Percentiles rank a stretch among this genome's conserved stretches.
Conservation (phyloP, 2,113 vertebrate species). For the Zootoca vivipara region DNA sequence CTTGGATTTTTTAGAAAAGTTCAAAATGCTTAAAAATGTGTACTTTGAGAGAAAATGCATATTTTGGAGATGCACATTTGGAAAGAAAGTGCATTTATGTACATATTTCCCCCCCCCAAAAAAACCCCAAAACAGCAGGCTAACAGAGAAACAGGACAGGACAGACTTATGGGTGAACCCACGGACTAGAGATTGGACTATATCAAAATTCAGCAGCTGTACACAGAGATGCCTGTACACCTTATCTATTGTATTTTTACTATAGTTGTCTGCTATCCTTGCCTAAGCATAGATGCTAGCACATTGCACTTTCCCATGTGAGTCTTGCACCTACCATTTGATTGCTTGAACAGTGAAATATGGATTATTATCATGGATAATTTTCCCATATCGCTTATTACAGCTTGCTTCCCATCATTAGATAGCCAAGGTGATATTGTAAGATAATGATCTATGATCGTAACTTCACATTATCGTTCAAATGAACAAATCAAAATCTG, state of each 20-base stretch:
- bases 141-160: neutral
- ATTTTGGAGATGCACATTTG: too few species aligned
- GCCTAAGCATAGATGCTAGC: neutral
- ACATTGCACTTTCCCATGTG: neutral
- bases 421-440: neutral
- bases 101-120: neutral
- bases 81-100: too few species aligned
- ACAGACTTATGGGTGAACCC: neutral
- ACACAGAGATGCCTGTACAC: neutral
- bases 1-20: too few species aligned
- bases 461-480: neutral
- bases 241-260: constrained; percentile 11
- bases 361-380: neutral
- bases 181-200: neutral
- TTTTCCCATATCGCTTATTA: neutral
- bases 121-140: neutral
- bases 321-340: neutral
- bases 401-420: neutral
- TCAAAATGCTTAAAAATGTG: too few species aligned
- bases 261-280: neutral
- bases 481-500: neutral
- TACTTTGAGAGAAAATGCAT: too few species aligned
- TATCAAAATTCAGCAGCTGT: neutral
- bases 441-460: neutral
- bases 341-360: neutral